Conservation (phyloP, 2,888 invertebrate genomes). For the Drosophila phalerata region DNA sequence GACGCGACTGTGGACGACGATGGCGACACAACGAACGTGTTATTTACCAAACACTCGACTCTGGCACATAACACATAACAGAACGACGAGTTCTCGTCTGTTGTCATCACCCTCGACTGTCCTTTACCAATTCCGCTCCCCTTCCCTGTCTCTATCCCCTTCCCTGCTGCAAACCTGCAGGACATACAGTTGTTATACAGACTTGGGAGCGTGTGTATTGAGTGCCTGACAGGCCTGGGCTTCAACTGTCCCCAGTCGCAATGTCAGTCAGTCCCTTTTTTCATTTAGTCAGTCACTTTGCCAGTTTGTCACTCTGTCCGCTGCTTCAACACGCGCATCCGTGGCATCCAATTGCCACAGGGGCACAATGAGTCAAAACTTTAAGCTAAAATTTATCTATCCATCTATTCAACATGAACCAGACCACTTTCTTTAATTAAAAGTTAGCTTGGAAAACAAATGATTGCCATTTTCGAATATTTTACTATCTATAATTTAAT, state of each 20-base stretch:
- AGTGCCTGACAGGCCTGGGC: conserved; percentile 12
- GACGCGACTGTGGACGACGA: conserved; percentile 55
- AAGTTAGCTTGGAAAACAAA: too few species aligned
- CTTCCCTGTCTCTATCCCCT: neutral
- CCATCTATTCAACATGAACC: too few species aligned
- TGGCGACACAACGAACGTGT: conserved; percentile 84
- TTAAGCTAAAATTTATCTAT: too few species aligned
- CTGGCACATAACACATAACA: conserved; percentile 69
- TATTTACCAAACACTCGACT: conserved; percentile 84
- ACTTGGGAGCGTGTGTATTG: conserved; percentile 12
- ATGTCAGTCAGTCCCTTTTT: conserved; percentile 21
- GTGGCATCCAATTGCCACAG: conserved; percentile 36
- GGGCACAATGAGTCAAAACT: neutral
- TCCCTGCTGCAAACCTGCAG: conserved; percentile 12
- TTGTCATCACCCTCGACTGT: conserved; percentile 24
- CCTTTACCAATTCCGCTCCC: neutral
- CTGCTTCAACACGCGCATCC: conserved; percentile 46
- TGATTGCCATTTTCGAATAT: too few species aligned
- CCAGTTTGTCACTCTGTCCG: conserved; percentile 36
- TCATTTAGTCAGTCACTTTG: conserved; percentile 28
- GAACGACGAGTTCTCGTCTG: conserved; percentile 28
- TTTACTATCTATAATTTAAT: too few species aligned
- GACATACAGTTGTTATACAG: neutral
- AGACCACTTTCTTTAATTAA: too few species aligned
- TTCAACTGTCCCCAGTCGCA: conserved; percentile 29